Evolutionary conservation across 2,888 invertebrate species (phyloP).

Genomic region (Drosophila antonietae): DNA sequence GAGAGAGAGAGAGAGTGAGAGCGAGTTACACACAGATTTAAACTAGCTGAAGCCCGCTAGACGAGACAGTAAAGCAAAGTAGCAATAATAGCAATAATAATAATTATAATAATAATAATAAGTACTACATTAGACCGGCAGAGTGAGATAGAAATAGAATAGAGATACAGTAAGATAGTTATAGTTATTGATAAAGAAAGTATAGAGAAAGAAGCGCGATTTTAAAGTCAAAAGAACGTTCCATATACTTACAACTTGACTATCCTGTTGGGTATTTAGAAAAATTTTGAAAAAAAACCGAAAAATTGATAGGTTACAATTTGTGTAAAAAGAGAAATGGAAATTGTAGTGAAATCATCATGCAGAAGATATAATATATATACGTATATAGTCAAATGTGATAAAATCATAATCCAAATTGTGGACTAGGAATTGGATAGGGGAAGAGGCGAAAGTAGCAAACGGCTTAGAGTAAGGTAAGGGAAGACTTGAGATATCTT

Average conservation of each 20-base stretch:
- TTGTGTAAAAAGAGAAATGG: slow-evolving; percentile 64
- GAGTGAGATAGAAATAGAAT: slow-evolving; percentile 42
- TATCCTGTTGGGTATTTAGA: slow-evolving; percentile 73
- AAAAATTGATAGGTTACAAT: slow-evolving; percentile 73
- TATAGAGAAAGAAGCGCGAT: slow-evolving; percentile 65
- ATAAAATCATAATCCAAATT: not conserved
- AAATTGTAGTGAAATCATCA: slow-evolving; percentile 35
- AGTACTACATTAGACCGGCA: slow-evolving; percentile 38
- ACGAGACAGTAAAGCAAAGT: slow-evolving; percentile 53
- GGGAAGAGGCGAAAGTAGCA: slow-evolving; percentile 21
- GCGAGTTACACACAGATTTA: slow-evolving; percentile 39
- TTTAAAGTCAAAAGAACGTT: slow-evolving; percentile 54
- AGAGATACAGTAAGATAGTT: slow-evolving; percentile 29
- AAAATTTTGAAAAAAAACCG: slow-evolving; percentile 70
- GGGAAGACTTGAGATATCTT: not conserved
- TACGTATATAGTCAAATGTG: not conserved
- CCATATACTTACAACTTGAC: slow-evolving; percentile 82
- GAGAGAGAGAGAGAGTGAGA: slow-evolving; percentile 18
- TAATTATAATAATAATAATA: slow-evolving; percentile 15
- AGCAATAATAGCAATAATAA: slow-evolving; percentile 35
- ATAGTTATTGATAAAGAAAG: slow-evolving; percentile 35
- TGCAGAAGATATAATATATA: slow-evolving; percentile 16
- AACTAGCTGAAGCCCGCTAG: slow-evolving; percentile 52
- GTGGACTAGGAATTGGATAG: slow-evolving; percentile 9
- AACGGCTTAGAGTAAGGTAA: slow-evolving; percentile 22